These are phyloP conservation scores for Vombatus ursinus DNA, from an alignment of 2,113 vertebrate species.

Conservation along the genomic window DNA sequence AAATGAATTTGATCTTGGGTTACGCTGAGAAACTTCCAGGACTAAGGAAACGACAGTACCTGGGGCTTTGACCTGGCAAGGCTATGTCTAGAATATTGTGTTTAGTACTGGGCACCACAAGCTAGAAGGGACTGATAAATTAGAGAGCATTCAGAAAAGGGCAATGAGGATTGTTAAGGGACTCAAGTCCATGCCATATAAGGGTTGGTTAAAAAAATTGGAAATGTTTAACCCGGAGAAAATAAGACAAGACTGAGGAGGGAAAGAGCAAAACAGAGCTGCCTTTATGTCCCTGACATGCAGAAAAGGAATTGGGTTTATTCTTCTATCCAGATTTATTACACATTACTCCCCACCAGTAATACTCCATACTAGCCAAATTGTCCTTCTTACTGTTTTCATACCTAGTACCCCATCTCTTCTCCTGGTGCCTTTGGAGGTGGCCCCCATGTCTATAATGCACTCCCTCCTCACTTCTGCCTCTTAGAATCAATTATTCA, in stretches of 20 bases:
- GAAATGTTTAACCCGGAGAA: background rate
- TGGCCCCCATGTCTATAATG: background rate
- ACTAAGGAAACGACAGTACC: no score
- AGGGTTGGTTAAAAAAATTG: background rate
- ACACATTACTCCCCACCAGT: background rate
- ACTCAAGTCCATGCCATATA: background rate
- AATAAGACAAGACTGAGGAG: background rate
- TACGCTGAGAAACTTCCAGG: no score
- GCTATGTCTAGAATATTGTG: background rate
- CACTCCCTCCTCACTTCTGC: background rate
- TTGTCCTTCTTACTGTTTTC: background rate
- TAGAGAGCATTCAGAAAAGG: background rate
- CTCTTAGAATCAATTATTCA: background rate
- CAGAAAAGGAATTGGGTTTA: background rate
- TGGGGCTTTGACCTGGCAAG: background rate
- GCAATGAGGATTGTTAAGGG: background rate
- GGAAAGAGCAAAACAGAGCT: background rate
- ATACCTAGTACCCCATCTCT: no score
- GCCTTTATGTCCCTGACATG: background rate
- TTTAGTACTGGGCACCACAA: background rate
- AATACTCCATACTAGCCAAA: background rate
- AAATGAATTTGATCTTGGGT: background rate
- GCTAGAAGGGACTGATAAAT: no score
- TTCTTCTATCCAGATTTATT: background rate
- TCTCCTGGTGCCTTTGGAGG: background rate